Evolutionary conservation across 2,113 vertebrate species (phyloP), one percentile per base, ranked within the genome.

Genomic region (Oncorhynchus keta): DNA sequence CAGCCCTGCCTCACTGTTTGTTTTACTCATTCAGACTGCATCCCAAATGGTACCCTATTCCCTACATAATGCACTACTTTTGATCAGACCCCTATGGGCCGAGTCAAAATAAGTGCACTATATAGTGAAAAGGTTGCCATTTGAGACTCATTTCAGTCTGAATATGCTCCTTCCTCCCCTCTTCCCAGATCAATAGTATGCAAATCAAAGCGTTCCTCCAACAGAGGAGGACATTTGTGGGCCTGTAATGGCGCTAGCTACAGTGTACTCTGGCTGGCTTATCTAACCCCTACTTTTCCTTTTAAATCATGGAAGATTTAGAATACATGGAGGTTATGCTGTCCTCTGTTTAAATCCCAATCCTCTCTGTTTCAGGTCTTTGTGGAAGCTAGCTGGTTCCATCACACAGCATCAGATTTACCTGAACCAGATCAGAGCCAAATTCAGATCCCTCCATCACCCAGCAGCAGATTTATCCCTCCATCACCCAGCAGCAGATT

Each of bases 271-370:
- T 79, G 81, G 75, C 80, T 76, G 80, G 76, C 81, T 90, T 82
- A 84, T 90, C 84, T 84, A 86, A 76, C 84, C 76, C 85, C 68
- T 75, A 71, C 83, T 45, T 45, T 45, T 45, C 84, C 80, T 83
- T 90, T 93, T 83, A 85, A 88, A 91, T 93, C 91, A 90, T 87
- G 83, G 89, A 80, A 86, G 92, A 90, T 89, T 89, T 87, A 88
- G 87, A 88, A 84, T 83, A 85, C 85, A 84, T 84, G 82, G 76
- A 88, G 73, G 81, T 89, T 85, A 77, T 48, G 69, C 84, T 85
- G 86, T 89, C 85, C 59, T 68, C 28, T 70, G 77, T 79, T 81
- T 86, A 85, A 87, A 86, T 89, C 82, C 79, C 49, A 76, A 79
- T 75, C 71, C 9, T 67, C 83, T 49, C 83, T 49, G 70, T 88